Conservation (phyloP, 2,113 vertebrate genomes). For the Pygoscelis adeliae region DNA sequence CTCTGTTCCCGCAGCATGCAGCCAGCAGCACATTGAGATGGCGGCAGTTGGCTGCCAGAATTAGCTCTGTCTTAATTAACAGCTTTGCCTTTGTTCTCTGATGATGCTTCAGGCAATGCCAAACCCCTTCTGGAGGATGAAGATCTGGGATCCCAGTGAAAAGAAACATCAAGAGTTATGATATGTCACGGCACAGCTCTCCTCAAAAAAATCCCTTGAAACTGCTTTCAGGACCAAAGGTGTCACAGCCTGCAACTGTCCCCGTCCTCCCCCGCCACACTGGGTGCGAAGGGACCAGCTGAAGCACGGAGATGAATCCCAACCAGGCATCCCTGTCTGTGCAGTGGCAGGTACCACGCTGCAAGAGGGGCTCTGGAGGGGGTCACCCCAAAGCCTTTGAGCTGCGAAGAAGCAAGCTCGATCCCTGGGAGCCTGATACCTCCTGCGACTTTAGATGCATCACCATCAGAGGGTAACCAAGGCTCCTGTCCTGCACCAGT, state of each 20-base stretch:
- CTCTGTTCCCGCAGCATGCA: neutral
- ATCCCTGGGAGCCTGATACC: neutral
- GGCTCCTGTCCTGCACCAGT: neutral
- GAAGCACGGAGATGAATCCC: neutral
- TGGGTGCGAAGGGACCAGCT: neutral
- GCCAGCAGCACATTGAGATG: neutral
- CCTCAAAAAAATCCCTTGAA: neutral
- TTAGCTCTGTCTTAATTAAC: slow-evolving; percentile 64
- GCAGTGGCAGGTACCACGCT: accelerated
- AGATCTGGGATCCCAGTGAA: slow-evolving; percentile 24
- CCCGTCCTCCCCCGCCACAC: neutral
- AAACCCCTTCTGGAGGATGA: slow-evolving; percentile 39
- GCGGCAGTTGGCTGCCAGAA: slow-evolving; percentile 42
- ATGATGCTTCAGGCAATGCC: slow-evolving; percentile 49
- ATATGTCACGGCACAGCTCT: accelerated
- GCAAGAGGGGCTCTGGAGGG: neutral
- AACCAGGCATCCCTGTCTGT: neutral
- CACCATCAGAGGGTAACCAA: neutral
- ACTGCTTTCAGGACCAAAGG: neutral
- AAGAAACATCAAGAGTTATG: neutral
- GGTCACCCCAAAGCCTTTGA: accelerated
- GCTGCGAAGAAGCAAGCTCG: neutral
- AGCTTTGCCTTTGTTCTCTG: slow-evolving; percentile 57
- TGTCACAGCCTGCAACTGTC: neutral
- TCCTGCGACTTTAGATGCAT: neutral